Evolutionary conservation across 2,797 vertebrate genomes (phyloP).

Genomic region (Neosilurus mollespiculum): DNA sequence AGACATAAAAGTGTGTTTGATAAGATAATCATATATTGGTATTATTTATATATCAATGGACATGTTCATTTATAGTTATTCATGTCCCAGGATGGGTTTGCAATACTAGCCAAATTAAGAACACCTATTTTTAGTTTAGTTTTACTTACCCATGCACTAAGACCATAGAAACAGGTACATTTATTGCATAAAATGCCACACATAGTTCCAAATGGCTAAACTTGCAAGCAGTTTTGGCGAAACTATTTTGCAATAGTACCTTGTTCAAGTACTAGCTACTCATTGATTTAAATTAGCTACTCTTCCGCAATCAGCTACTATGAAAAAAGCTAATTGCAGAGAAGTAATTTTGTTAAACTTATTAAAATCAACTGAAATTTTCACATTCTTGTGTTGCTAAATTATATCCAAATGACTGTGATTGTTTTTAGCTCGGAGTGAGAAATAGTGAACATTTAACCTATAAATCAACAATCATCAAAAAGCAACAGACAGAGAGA

Average conservation of each 20-base stretch:
- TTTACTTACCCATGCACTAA: conserved; percentile 24
- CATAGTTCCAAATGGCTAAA: not conserved
- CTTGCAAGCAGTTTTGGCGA: not conserved
- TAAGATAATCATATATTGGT: conserved; percentile 50
- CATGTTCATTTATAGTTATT: conserved; percentile 24
- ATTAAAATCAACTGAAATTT: not conserved
- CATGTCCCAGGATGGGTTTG: conserved; percentile 19
- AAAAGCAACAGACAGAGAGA: not conserved
- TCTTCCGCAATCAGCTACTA: not conserved
- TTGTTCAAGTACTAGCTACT: not conserved
- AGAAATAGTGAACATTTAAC: too few relatives aligned
- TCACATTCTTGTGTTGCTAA: not conserved
- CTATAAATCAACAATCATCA: not conserved
- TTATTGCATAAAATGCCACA: not conserved
- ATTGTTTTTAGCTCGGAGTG: not conserved
- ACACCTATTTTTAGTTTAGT: conserved; percentile 15
- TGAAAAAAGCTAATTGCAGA: not conserved
- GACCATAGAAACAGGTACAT: not conserved
- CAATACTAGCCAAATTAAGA: conserved; percentile 26
- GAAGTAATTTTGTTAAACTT: not conserved
- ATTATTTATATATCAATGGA: conserved; percentile 43
- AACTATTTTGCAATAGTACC: not conserved
- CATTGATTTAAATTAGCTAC: not conserved
- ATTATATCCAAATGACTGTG: not conserved
- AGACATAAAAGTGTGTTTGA: conserved; percentile 29